Evolutionary conservation across 2,888 invertebrate genomes (phyloP), one percentile per base, ranked within the genome.

Genomic region (Acleris sparsana): DNA sequence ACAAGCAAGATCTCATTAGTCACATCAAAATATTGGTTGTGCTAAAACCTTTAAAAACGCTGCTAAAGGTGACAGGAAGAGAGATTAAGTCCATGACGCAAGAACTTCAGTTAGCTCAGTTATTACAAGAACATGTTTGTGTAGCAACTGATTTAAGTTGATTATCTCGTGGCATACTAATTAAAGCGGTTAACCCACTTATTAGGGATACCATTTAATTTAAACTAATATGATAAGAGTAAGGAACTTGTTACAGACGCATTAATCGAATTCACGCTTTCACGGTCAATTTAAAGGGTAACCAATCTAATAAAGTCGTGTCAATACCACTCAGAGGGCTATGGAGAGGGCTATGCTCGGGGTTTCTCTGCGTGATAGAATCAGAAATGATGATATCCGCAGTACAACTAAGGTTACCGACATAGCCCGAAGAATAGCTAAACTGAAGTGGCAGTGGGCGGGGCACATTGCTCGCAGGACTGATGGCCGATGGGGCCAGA

Each of bases 121-220:
- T 56, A 20, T 55, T 48, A 39, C 16, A 3, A 20, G 49, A 55
- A 33, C 51, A 60, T 49, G 65, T 56, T 39, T 55, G 25, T 51
- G 51, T 49, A 49, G 55, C 52, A 65, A 65, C 51, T 11, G 51
- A 49, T 44, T 61, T 56, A 65, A 66, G 61, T 66, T 52, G 56
- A 66, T 61, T 62, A 66, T 66, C 61, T 56, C 44, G 33, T 25
- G 53, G 46, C 52, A 57, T 57, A 62, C 61, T 17, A n/a, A 13
- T 39, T 39, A 39, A 39, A 39, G 39, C 46, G 39, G 66, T 20
- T 66, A 66, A 62, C 52, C 66, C 33, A 62, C 62, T 48, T 57
- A 48, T 48, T 39, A 17, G 52, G 25, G 66, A 57, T 57, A 61
- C 48, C 57, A 20, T 62, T 66, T 62, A 62, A 57, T 57, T 53